Evolutionary conservation across 2,888 invertebrate genomes (phyloP).

Genomic region (Orthosia cruda): DNA sequence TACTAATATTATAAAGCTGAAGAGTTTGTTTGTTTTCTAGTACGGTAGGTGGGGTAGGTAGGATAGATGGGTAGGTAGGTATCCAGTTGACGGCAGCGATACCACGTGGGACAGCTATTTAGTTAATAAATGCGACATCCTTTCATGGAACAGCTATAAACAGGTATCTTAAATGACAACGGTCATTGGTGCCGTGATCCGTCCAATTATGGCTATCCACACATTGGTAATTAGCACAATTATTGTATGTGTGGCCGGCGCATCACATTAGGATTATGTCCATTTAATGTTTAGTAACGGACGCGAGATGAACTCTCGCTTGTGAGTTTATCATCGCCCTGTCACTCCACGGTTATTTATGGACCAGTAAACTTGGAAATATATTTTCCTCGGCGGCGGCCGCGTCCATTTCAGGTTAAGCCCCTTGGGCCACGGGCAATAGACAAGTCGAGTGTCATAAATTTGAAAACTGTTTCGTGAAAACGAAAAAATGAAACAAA

Average conservation of each 20-base stretch:
- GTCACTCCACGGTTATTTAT: slow-evolving; percentile 91
- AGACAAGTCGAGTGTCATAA: slow-evolving; percentile 91
- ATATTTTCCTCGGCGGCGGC: slow-evolving; percentile 90
- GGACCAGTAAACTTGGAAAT: slow-evolving; percentile 91
- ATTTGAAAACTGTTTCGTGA: slow-evolving; percentile 90
- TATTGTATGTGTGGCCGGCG: slow-evolving; percentile 70
- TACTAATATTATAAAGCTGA: too few species aligned
- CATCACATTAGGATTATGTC: slow-evolving; percentile 79
- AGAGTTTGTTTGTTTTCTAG: too few species aligned
- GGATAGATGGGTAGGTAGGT: too few species aligned
- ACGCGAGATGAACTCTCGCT: slow-evolving; percentile 88
- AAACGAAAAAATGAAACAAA: slow-evolving; percentile 89
- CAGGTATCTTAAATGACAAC: slow-evolving; percentile 36
- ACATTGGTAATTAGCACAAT: slow-evolving; percentile 64
- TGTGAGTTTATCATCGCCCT: slow-evolving; percentile 90
- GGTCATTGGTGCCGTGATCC: slow-evolving; percentile 48
- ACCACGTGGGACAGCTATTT: too few species aligned
- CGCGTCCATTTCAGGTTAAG: slow-evolving; percentile 91
- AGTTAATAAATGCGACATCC: not conserved
- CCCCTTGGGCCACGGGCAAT: slow-evolving; percentile 90
- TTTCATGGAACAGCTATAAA: slow-evolving; percentile 15
- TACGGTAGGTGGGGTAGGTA: too few species aligned
- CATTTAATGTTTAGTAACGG: slow-evolving; percentile 89
- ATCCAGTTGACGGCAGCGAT: too few species aligned
- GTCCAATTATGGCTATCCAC: slow-evolving; percentile 49